phyloP scores from a whole-genome alignment of 2,113 vertebrate genomes.

The Macrotis lagotis region DNA sequence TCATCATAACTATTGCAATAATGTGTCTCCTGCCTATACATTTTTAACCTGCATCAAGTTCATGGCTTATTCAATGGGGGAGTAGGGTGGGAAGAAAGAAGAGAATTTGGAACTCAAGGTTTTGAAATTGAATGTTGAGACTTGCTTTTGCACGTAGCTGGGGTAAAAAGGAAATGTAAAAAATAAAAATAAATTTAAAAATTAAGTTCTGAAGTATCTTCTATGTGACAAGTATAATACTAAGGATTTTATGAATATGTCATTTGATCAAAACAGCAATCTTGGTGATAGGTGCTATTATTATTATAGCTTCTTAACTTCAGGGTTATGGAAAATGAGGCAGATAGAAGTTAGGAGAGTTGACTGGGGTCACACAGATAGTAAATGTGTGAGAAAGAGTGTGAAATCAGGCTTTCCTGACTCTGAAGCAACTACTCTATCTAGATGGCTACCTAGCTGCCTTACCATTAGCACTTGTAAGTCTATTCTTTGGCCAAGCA shows the following conservation, averaged over 20 bases:
- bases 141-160: no score
- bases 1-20: no score
- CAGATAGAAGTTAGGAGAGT: background rate
- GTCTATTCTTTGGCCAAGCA: background rate
- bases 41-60: no score
- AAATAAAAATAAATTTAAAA: no score
- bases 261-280: slow-evolving; percentile 6
- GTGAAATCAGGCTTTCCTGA: background rate
- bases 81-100: no score
- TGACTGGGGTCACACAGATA: background rate
- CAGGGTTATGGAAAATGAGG: background rate
- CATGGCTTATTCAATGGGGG: no score
- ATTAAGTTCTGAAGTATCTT: no score
- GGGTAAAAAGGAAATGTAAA: no score
- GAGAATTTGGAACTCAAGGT: no score
- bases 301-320: background rate
- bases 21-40: no score
- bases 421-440: background rate
- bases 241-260: background rate
- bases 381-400: background rate
- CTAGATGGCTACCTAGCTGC: background rate
- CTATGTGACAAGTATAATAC: background rate
- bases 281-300: background rate
- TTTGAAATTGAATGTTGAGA: no score
- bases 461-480: background rate